Evolutionary conservation across 2,888 invertebrate genomes (phyloP), one percentile per base, ranked within the genome.

Genomic region (Cremastinae sp.): DNA sequence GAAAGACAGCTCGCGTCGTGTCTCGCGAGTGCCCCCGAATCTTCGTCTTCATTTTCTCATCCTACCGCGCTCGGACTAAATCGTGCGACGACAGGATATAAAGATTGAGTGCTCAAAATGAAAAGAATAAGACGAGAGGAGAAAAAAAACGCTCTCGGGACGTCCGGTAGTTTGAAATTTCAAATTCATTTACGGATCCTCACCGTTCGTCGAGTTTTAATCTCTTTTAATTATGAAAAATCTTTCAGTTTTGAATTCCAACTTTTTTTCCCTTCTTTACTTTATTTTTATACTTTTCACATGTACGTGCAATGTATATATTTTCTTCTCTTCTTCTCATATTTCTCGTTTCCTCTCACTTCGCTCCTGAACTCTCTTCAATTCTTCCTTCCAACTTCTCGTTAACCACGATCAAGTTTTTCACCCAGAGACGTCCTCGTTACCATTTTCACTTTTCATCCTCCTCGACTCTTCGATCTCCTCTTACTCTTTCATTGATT

Each of bases 131-230:
- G 73, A 78, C 78, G 61, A 75, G 66, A 59, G 28, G 37, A 72
- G 53, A 64, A 78, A n/a, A 8, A 41, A 49, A 47, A 5, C 16
- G n/a, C 35, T 12, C 10, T 3, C 18, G 49, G 65, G 70, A 56
- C 64, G 79, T 61, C 55, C 79, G 81, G 80, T 83, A 84, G 84
- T 84, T 84, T 83, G 82, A 83, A 86, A 86, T 86, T 84, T 85
- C 82, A 84, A 85, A 87, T 85, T 86, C 84, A 84, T 85, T 85
- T 85, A 82, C 82, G 83, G 78, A 58, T 65, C 28, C 62, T 47
- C 75, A 71, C 64, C 75, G 75, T 68, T 78, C 79, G 73, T 78
- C 69, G 79, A 83, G 80, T 84, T 84, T 84, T 84, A 85, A 85
- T 84, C 82, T 78, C 79, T 74, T 84, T 82, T 82, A 83, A 84